phyloP scores from a whole-genome alignment of 2,888 invertebrate species.

The Amorpha juglandis region DNA sequence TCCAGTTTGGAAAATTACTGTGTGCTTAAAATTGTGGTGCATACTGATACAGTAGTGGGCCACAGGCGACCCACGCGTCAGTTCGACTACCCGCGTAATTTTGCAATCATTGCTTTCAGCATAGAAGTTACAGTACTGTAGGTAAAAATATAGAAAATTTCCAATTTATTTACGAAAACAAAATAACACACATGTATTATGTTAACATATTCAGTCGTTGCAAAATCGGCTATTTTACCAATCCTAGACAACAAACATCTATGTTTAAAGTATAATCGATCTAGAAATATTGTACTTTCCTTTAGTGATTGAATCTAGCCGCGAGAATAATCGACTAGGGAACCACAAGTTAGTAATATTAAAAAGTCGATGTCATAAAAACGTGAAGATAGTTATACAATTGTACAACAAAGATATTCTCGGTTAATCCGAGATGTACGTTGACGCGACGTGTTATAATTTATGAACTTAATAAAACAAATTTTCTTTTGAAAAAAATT shows the following conservation, averaged over 20 bases:
- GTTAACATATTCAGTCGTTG: neutral
- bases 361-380: conserved; percentile 7
- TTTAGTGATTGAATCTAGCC: conserved; percentile 4
- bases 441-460: neutral
- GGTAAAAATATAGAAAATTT: neutral
- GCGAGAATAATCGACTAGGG: neutral
- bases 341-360: neutral
- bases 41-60: neutral
- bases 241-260: neutral
- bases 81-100: neutral
- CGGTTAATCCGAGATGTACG: neutral
- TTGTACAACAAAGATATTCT: neutral
- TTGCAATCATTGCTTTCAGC: neutral
- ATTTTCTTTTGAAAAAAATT: neutral
- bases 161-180: neutral
- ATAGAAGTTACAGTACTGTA: neutral
- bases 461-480: neutral
- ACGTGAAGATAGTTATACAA: neutral
- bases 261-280: conserved; percentile 20
- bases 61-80: neutral
- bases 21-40: too few relatives aligned
- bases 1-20: too few relatives aligned
- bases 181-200: neutral
- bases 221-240: neutral
- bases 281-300: conserved; percentile 21